Conservation (phyloP, 2,888 invertebrate genomes). For the Epistrophella euchroma region DNA sequence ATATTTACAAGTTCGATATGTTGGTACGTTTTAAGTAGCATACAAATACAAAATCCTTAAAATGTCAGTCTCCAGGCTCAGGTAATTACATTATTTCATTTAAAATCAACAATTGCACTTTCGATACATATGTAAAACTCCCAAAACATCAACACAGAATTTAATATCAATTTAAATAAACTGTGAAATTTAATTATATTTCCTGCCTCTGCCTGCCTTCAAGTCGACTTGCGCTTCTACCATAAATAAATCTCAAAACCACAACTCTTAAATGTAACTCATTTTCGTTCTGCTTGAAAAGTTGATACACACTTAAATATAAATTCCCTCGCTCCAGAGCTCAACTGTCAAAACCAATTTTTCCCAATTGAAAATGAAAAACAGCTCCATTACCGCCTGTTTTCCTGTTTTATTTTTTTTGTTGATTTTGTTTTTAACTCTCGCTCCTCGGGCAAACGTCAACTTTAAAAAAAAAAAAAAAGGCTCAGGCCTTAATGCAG, state of each 20-base stretch:
- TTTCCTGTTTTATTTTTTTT: conserved; percentile 10
- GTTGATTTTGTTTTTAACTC: not conserved
- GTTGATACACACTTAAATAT: conserved; percentile 15
- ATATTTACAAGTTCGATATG: too few relatives aligned
- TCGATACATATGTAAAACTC: not conserved
- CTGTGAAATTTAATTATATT: conserved; percentile 15
- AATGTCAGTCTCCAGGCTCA: too few relatives aligned
- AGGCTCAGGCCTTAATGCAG: conserved; percentile 55
- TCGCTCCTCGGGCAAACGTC: conserved; percentile 6
- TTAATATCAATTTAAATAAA: conserved; percentile 19
- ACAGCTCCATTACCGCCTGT: conserved; percentile 65
- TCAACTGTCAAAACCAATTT: conserved; percentile 62
- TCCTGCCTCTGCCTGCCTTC: too few relatives aligned
- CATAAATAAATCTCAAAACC: conserved; percentile 23
- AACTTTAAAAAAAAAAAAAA: conserved; percentile 27
- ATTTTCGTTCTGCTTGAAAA: conserved; percentile 37
- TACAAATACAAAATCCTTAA: too few relatives aligned
- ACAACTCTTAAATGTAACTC: conserved; percentile 27
- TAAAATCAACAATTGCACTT: not conserved
- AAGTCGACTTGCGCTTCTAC: not conserved
- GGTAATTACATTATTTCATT: too few relatives aligned
- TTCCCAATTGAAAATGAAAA: conserved; percentile 69
- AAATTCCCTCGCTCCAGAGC: conserved; percentile 23
- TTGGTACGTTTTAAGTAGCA: too few relatives aligned
- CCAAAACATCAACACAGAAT: conserved; percentile 1